Evolutionary conservation across 2,797 vertebrate genomes (phyloP).

Genomic region (Sebastes iracundus): DNA sequence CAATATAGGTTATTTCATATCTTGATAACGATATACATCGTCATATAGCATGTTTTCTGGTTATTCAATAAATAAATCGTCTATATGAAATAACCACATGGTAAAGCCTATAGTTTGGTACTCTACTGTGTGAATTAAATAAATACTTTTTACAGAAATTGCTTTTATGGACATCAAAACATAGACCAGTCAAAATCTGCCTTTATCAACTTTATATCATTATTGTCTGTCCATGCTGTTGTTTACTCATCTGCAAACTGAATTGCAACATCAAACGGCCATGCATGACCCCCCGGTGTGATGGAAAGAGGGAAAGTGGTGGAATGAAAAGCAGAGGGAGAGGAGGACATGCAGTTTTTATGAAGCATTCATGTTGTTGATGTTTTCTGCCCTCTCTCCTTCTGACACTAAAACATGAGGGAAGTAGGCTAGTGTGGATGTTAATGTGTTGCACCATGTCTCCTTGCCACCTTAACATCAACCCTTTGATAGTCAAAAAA

Average conservation of each 20-base stretch:
- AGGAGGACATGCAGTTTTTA: conserved; percentile 64
- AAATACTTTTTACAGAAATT: not conserved
- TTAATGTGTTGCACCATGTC: not conserved
- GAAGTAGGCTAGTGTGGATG: conserved; percentile 5
- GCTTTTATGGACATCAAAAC: not conserved
- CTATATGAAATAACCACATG: no score
- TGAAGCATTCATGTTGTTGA: conserved; percentile 57
- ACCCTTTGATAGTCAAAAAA: not conserved
- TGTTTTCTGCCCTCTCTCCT: conserved; percentile 36
- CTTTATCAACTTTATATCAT: not conserved
- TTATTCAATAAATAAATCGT: no score
- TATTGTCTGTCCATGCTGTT: not conserved
- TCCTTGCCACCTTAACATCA: not conserved
- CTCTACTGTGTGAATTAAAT: no score
- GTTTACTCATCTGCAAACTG: conserved; percentile 18
- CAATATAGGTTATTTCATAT: no score
- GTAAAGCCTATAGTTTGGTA: no score
- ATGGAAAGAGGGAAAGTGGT: conserved; percentile 34
- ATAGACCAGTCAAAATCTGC: not conserved
- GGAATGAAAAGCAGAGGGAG: conserved; percentile 26
- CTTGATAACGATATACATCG: no score
- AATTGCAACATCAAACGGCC: conserved; percentile 40
- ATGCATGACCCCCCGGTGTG: conserved; percentile 7
- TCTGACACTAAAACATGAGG: conserved; percentile 26
- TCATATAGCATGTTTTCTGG: no score